phyloP scores from a whole-genome alignment of 2,797 vertebrate species.

The Danio tinwini region DNA sequence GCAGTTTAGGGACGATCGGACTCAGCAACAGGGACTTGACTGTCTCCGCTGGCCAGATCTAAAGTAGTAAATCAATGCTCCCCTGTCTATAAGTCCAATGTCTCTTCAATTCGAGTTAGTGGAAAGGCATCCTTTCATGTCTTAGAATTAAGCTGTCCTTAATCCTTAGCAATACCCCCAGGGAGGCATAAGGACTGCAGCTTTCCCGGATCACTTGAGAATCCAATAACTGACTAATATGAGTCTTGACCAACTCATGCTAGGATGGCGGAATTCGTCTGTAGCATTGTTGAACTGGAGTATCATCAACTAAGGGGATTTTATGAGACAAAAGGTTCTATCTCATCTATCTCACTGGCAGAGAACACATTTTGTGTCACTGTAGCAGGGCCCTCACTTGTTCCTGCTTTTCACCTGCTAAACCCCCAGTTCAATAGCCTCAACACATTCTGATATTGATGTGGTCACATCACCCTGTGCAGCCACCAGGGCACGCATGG shows the following conservation, averaged over 20 bases:
- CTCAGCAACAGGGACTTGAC: conserved; percentile 28
- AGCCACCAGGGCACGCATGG: background rate
- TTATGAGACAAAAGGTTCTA: conserved; percentile 36
- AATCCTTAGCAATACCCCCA: background rate
- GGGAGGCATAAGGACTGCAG: background rate
- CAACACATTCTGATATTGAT: too few species aligned
- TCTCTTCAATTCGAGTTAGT: background rate
- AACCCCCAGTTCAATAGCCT: background rate
- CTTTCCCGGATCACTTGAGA: conserved; percentile 13
- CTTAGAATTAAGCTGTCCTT: background rate
- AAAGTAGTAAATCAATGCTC: background rate
- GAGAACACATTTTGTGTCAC: conserved; percentile 13
- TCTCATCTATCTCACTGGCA: conserved; percentile 22
- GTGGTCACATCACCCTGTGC: fast-evolving
- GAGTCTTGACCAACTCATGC: conserved; percentile 32
- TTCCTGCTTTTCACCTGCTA: background rate
- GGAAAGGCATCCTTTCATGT: background rate
- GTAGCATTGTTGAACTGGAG: conserved; percentile 1
- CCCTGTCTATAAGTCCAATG: background rate
- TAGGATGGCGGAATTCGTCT: conserved; percentile 8
- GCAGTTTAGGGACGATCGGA: conserved; percentile 26
- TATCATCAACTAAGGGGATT: too few species aligned
- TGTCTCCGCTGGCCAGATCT: conserved; percentile 31
- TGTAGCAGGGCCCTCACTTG: background rate
- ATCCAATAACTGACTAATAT: background rate